Evolutionary conservation across 2,888 invertebrate genomes (phyloP).

Genomic region (Flabesymbios commensalis): DNA sequence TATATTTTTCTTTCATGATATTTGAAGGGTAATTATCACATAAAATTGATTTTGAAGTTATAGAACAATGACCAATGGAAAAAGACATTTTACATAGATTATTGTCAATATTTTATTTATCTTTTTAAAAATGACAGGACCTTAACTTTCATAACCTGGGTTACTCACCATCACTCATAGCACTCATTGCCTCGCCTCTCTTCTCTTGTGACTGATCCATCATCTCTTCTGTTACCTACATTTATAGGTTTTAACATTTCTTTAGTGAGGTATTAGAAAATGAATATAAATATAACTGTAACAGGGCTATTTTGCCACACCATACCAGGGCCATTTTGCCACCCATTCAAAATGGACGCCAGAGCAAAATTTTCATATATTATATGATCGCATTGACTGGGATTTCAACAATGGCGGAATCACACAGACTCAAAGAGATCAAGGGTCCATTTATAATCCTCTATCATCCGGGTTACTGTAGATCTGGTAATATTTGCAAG

Average conservation of each 20-base stretch:
- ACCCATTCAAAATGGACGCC: background rate
- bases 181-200: constrained; percentile 76
- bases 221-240: constrained; percentile 62
- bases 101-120: background rate
- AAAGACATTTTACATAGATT: background rate
- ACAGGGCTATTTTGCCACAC: too few relatives aligned
- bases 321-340: too few relatives aligned
- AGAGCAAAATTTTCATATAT: background rate
- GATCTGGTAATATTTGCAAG: too few relatives aligned
- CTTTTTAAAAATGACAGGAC: background rate
- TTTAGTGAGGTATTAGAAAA: too few relatives aligned
- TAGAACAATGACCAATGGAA: background rate
- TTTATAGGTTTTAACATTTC: background rate
- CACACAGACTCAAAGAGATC: too few relatives aligned
- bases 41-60: background rate
- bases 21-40: too few relatives aligned
- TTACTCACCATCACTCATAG: constrained; percentile 70
- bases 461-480: too few relatives aligned
- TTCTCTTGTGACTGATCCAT: constrained; percentile 79
- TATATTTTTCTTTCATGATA: too few relatives aligned
- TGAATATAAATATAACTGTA: too few relatives aligned
- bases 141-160: background rate
- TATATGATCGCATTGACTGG: too few relatives aligned
- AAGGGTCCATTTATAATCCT: too few relatives aligned
- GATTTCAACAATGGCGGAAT: too few relatives aligned